These are phyloP conservation scores for Andrena marginata DNA, from an alignment of 2,888 invertebrate species.

Conservation along the genomic window DNA sequence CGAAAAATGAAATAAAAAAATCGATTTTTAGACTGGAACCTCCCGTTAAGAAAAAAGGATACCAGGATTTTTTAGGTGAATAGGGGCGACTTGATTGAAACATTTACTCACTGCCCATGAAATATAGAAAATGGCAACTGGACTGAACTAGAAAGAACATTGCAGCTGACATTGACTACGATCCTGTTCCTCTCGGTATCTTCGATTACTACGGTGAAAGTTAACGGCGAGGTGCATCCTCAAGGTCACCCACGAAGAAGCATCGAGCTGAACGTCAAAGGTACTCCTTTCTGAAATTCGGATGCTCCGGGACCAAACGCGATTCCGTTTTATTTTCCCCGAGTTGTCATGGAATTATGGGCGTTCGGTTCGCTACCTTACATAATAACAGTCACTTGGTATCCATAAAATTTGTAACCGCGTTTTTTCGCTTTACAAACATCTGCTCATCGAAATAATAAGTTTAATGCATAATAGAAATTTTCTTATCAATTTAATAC, in stretches of 20 bases:
- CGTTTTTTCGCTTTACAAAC: neutral
- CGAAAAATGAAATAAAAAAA: no score
- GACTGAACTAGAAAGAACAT: constrained; percentile 43
- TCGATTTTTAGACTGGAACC: no score
- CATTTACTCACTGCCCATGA: constrained; percentile 9
- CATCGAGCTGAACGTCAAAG: neutral
- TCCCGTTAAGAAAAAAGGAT: no score
- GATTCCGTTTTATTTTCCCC: constrained; percentile 17
- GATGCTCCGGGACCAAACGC: constrained; percentile 1
- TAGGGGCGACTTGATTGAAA: neutral
- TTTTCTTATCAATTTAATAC: no score
- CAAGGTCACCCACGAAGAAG: constrained; percentile 74
- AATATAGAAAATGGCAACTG: constrained; percentile 17
- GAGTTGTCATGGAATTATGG: constrained; percentile 2
- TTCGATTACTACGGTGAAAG: constrained; percentile 77
- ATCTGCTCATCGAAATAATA: neutral
- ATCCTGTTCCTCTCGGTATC: constrained; percentile 67
- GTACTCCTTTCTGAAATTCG: constrained; percentile 51
- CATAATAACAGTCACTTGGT: neutral
- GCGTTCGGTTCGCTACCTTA: neutral
- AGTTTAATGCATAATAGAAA: neutral
- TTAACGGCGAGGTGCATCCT: constrained; percentile 77
- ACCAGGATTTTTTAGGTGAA: no score
- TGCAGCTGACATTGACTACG: constrained; percentile 75
- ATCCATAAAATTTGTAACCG: neutral